These are phyloP conservation scores for Cotesia congregata DNA, from an alignment of 2,888 invertebrate species.

Conservation along the genomic window DNA sequence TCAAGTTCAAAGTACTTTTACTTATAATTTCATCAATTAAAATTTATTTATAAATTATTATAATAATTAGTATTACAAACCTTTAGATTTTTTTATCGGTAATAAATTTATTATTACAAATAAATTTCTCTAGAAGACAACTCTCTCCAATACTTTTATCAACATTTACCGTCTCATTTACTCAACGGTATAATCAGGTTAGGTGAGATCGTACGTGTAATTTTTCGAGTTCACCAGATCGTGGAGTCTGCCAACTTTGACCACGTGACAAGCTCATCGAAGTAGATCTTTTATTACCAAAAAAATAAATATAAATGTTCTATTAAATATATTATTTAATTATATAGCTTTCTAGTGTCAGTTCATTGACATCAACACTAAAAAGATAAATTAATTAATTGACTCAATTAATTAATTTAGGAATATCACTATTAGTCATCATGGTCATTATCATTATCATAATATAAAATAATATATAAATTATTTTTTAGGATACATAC, in stretches of 20 bases:
- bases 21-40: background rate
- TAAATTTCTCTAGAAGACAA: background rate
- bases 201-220: constrained; percentile 11
- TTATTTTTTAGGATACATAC: background rate
- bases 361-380: background rate
- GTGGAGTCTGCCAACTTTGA: constrained; percentile 16
- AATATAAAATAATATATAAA: background rate
- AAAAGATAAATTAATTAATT: background rate
- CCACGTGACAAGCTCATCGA: constrained; percentile 30
- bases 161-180: background rate
- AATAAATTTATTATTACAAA: background rate
- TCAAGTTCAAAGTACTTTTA: background rate
- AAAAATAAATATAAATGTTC: background rate
- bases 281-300: constrained; percentile 2
- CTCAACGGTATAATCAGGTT: background rate
- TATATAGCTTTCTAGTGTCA: background rate
- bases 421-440: too few species aligned
- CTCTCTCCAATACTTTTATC: background rate
- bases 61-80: background rate
- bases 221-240: constrained; percentile 13
- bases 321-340: background rate
- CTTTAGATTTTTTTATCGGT: background rate
- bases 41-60: background rate
- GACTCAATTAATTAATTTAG: background rate
- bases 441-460: too few species aligned